Evolutionary conservation across 1,140 invertebrate species (phyloP).

Genomic region (Drosophila aff.): DNA sequence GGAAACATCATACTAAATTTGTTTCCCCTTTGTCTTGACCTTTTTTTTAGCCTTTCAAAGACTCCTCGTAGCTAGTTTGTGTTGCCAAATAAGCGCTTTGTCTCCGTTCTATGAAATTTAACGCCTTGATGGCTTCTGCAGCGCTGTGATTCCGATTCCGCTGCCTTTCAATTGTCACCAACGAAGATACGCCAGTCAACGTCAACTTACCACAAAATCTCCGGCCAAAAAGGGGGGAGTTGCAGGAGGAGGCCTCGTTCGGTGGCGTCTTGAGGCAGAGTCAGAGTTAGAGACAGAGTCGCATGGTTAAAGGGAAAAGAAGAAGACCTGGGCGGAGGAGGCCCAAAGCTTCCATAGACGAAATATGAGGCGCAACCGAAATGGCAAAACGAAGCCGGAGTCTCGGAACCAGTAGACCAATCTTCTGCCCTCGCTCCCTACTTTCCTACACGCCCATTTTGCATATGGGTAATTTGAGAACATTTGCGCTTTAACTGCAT

Average conservation of each 20-base stretch:
- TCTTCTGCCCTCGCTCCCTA: conserved; percentile 39
- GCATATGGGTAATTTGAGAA: conserved; percentile 82
- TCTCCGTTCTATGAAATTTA: conserved; percentile 49
- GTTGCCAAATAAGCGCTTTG: conserved; percentile 48
- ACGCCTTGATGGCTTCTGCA: conserved; percentile 53
- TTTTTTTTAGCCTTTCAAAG: not conserved
- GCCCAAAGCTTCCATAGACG: conserved; percentile 68
- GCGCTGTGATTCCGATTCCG: conserved; percentile 44
- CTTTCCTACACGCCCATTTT: conserved; percentile 32
- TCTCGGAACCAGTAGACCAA: conserved; percentile 53
- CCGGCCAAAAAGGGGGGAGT: conserved; percentile 2
- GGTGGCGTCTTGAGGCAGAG: conserved; percentile 61
- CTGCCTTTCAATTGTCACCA: conserved; percentile 70
- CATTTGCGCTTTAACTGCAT: conserved; percentile 80
- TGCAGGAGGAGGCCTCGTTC: conserved; percentile 12
- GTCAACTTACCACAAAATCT: conserved; percentile 71
- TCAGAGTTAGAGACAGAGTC: conserved; percentile 8
- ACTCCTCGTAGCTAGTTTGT: conserved; percentile 15
- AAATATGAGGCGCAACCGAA: conserved; percentile 81
- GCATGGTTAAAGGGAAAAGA: conserved; percentile 5
- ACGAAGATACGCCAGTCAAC: conserved; percentile 51
- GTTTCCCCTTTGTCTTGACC: not conserved
- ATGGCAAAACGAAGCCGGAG: conserved; percentile 63
- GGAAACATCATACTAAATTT: not conserved
- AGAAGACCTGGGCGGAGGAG: conserved; percentile 3